Conservation (phyloP, 2,888 invertebrate species). For the Geophilus truncorum region DNA sequence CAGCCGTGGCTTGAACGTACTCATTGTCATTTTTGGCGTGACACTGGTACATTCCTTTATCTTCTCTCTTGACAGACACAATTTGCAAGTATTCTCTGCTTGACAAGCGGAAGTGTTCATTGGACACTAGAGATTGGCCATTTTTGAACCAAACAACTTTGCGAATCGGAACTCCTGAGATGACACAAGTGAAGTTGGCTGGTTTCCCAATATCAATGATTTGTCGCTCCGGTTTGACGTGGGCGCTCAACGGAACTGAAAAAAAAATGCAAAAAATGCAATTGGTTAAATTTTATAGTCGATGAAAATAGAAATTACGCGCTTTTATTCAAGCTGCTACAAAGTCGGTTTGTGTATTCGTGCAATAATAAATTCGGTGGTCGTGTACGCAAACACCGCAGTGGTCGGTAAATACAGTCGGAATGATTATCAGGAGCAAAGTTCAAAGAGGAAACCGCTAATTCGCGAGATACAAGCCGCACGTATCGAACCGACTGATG, state of each 20-base stretch:
- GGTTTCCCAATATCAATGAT: constrained; percentile 52
- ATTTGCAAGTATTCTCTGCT: constrained; percentile 43
- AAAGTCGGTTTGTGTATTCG: too few relatives aligned
- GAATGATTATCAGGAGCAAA: background rate
- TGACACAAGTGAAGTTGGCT: constrained; percentile 40
- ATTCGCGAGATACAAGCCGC: background rate
- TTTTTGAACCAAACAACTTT: constrained; percentile 40
- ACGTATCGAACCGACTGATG: background rate
- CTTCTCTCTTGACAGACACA: constrained; percentile 45
- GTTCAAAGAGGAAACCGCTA: background rate
- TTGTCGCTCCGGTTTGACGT: constrained; percentile 34
- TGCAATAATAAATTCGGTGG: background rate
- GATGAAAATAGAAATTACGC: too few relatives aligned
- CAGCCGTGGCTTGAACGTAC: constrained; percentile 65
- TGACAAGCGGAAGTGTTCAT: constrained; percentile 32
- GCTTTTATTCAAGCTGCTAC: too few relatives aligned
- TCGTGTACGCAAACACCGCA: background rate
- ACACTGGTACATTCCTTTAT: constrained; percentile 50
- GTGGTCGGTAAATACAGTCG: background rate
- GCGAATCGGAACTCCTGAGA: constrained; percentile 40
- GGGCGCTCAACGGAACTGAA: constrained; percentile 34
- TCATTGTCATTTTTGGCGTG: constrained; percentile 43
- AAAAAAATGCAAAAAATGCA: background rate
- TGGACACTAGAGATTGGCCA: constrained; percentile 38
- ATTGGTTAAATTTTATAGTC: too few relatives aligned